These are phyloP conservation scores for Abscondita cerata DNA, from an alignment of 2,888 invertebrate genomes.

Conservation along the genomic window DNA sequence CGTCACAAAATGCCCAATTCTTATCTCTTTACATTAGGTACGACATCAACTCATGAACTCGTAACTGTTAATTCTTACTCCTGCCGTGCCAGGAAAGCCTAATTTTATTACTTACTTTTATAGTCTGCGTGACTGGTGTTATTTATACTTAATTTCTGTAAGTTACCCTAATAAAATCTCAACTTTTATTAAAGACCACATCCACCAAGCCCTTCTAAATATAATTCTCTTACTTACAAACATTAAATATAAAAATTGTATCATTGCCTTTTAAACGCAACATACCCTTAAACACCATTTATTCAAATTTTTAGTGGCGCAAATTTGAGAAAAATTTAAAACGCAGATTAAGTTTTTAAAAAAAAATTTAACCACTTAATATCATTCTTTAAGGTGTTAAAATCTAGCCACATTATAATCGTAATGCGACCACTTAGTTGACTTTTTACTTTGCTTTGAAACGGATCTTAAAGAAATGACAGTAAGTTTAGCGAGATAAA, in stretches of 20 bases:
- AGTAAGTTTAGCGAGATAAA: constrained; percentile 35
- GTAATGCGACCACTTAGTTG: constrained; percentile 22
- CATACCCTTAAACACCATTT: too few relatives aligned
- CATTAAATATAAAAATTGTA: background rate
- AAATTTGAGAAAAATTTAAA: background rate
- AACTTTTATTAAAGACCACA: constrained; percentile 16
- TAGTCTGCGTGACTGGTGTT: constrained; percentile 16
- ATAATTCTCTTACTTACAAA: background rate
- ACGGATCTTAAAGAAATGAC: constrained; percentile 29
- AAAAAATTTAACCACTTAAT: background rate
- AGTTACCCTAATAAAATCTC: constrained; percentile 17
- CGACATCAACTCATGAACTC: constrained; percentile 9
- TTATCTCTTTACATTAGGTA: constrained; percentile 8
- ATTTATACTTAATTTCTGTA: constrained; percentile 17
- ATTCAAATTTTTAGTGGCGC: too few relatives aligned
- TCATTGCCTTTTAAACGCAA: background rate
- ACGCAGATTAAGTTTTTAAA: background rate
- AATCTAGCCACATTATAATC: constrained; percentile 21
- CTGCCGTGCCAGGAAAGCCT: constrained; percentile 13
- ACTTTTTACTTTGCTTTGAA: constrained; percentile 24
- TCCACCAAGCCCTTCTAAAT: constrained; percentile 1
- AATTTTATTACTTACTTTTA: constrained; percentile 15
- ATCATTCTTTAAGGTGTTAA: constrained; percentile 13
- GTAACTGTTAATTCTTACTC: constrained; percentile 9
- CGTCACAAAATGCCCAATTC: constrained; percentile 5